A percentile compares a stretch with the other conserved stretches of the same genome.
Evolutionary conservation across 53 echinoderm and acorn worm species (phyloP).

Genomic region (Patiria pectinifera): DNA sequence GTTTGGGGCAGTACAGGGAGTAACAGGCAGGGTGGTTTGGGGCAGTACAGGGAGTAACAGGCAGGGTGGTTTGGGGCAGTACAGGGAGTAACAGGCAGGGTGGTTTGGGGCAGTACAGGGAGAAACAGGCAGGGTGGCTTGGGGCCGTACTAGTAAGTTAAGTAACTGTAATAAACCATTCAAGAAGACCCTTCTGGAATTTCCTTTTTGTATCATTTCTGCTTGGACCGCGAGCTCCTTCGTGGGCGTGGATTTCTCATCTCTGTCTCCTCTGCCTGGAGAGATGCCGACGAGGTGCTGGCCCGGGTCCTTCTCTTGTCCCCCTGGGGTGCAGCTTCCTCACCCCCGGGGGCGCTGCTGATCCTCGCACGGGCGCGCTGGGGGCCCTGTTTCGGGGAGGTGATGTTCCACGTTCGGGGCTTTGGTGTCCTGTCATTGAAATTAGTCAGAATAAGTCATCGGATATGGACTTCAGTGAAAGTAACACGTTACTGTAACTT

Average conservation of each 20-base stretch:
- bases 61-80: too few species aligned
- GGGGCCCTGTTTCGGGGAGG: conserved; percentile 36
- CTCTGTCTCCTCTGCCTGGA: neutral
- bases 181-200: too few species aligned
- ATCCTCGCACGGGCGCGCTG: neutral
- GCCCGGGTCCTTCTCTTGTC: conserved; percentile 18
- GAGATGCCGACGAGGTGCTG: neutral
- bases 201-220: neutral
- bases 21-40: too few species aligned
- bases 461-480: too few species aligned
- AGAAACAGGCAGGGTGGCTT: too few species aligned
- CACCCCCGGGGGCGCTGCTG: neutral
- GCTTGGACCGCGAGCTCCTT: conserved; percentile 1
- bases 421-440: conserved; percentile 68
- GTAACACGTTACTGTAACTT: too few species aligned
- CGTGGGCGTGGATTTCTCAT: conserved; percentile 8
- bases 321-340: neutral
- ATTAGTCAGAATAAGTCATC: neutral
- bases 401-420: conserved; percentile 82
- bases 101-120: too few species aligned
- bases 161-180: too few species aligned
- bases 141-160: too few species aligned
- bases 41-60: too few species aligned
- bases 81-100: too few species aligned
- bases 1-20: too few species aligned